Conservation (phyloP, 2,888 invertebrate genomes). For the Dryomyza anilis region DNA sequence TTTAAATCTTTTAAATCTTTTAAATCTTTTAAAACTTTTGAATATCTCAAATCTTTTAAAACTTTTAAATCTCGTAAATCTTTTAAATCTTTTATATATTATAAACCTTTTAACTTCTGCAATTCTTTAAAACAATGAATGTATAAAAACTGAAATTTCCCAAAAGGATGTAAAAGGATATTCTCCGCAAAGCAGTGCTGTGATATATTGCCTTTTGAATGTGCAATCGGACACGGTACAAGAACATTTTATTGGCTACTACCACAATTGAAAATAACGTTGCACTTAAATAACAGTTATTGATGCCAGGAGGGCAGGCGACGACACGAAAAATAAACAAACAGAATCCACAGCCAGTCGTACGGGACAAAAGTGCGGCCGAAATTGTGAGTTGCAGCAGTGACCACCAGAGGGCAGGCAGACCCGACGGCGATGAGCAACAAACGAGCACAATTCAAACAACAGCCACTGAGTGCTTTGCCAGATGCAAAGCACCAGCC, state of each 20-base stretch:
- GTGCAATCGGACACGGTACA: neutral
- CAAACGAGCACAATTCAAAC: neutral
- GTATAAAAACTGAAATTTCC: neutral
- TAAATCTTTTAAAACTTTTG: no score
- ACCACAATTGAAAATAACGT: conserved; percentile 44
- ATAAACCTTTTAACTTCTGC: neutral
- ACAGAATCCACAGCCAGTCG: conserved; percentile 19
- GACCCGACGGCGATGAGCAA: neutral
- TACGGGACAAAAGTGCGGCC: neutral
- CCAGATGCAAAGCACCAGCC: neutral
- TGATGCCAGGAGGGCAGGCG: conserved; percentile 36
- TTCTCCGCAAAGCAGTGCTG: neutral
- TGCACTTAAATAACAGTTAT: conserved; percentile 49
- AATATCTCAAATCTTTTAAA: neutral
- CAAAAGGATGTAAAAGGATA: no score
- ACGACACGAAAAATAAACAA: conserved; percentile 20
- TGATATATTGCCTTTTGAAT: conserved; percentile 3
- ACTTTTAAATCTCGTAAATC: neutral
- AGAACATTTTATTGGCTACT: conserved; percentile 13
- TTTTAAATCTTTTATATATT: neutral
- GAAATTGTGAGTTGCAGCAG: conserved; percentile 2
- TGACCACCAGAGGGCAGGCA: neutral
- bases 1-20: no score
- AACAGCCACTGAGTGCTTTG: neutral
- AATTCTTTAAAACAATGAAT: neutral